phyloP scores from a whole-genome alignment of 2,888 invertebrate genomes.

The Alloplasta piceator region DNA sequence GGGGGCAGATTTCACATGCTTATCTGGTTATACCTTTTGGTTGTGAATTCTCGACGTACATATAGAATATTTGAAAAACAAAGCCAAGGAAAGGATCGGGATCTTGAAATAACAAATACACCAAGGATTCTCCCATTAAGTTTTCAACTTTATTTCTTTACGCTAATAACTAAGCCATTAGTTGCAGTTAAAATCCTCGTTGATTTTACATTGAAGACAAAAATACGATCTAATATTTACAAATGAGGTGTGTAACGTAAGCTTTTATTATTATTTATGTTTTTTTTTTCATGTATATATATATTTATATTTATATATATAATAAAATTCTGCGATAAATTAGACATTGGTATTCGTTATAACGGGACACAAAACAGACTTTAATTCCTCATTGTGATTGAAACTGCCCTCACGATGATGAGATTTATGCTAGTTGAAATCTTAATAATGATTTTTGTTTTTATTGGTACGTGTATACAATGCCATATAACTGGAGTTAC shows the following conservation, averaged over 20 bases:
- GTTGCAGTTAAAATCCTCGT: slow-evolving; percentile 81
- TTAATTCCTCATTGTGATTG: slow-evolving; percentile 36
- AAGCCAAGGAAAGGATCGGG: slow-evolving; percentile 1
- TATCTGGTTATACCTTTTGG: no score
- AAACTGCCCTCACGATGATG: slow-evolving; percentile 39
- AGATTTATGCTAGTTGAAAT: slow-evolving; percentile 48
- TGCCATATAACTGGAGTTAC: slow-evolving; percentile 57
- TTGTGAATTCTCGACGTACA: no score
- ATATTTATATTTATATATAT: no score
- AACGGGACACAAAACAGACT: slow-evolving; percentile 70
- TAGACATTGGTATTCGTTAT: slow-evolving; percentile 70
- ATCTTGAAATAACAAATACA: not conserved
- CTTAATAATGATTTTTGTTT: slow-evolving; percentile 49
- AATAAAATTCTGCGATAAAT: slow-evolving; percentile 65
- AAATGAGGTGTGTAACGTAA: slow-evolving; percentile 82
- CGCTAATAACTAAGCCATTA: slow-evolving; percentile 81
- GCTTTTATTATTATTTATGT: slow-evolving; percentile 72
- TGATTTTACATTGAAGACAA: slow-evolving; percentile 82
- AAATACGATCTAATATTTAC: slow-evolving; percentile 83
- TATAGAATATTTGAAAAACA: no score
- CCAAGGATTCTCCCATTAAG: slow-evolving; percentile 71
- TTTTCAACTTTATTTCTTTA: slow-evolving; percentile 78
- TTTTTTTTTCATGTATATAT: no score
- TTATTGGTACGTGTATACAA: slow-evolving; percentile 55
- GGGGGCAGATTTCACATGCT: no score